A percentile compares a stretch with the other conserved stretches of the same genome.
Evolutionary conservation across 2,113 vertebrate genomes (phyloP).

Genomic region (Thunnus maccoyii): DNA sequence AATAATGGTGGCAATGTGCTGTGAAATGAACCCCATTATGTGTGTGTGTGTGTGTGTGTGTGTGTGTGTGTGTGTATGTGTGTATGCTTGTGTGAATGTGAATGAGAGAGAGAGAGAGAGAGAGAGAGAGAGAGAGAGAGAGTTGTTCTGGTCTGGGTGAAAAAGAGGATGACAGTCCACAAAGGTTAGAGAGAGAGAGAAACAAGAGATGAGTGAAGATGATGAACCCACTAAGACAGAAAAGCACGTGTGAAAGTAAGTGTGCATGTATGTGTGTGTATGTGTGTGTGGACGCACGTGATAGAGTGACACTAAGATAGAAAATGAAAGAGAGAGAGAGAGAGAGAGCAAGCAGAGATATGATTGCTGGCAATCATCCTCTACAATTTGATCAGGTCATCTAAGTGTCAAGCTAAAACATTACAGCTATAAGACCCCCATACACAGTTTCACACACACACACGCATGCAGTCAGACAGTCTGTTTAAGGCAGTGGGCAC

Average conservation of each 20-base stretch:
- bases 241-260: not conserved
- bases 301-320: not conserved
- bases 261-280: conserved; percentile 15
- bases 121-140: not conserved
- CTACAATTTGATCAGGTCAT: conserved; percentile 60
- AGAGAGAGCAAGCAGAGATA: conserved; percentile 30
- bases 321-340: not conserved
- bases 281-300: conserved; percentile 17
- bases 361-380: conserved; percentile 67
- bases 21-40: conserved; percentile 78
- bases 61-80: not conserved
- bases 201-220: conserved; percentile 57
- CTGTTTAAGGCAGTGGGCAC: not conserved
- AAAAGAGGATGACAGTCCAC: conserved; percentile 10
- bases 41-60: conserved; percentile 30
- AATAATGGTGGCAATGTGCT: conserved; percentile 80
- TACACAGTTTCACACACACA: not conserved
- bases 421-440: not conserved
- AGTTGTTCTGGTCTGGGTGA: conserved; percentile 1
- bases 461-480: not conserved
- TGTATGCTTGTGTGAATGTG: not conserved
- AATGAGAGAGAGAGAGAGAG: not conserved
- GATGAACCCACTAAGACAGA: conserved; percentile 57
- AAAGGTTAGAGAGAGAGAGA: conserved; percentile 57
- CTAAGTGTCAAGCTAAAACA: conserved; percentile 56